Percentiles rank a stretch among this genome's conserved stretches.
Evolutionary conservation across 2,797 vertebrate genomes (phyloP).

Genomic region (Falco peregrinus): DNA sequence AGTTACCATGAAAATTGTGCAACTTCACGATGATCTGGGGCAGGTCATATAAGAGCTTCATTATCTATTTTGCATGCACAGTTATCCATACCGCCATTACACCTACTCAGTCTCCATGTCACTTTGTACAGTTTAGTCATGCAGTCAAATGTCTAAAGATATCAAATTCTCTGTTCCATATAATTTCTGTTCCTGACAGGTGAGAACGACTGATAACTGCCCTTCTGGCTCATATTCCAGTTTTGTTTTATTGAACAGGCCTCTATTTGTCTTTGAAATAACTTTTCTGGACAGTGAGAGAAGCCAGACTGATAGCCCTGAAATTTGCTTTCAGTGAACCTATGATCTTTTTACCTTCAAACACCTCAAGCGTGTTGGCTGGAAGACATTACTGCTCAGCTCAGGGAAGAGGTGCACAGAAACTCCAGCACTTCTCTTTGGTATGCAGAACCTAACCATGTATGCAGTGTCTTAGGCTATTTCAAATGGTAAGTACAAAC

Average conservation of each 20-base stretch:
- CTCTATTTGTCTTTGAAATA: background rate
- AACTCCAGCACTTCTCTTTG: background rate
- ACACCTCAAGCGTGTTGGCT: background rate
- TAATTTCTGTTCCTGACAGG: background rate
- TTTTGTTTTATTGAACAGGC: background rate
- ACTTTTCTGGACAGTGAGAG: background rate
- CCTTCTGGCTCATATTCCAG: fast-evolving
- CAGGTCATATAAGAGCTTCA: background rate
- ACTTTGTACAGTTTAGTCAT: background rate
- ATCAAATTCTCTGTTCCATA: background rate
- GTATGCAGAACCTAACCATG: background rate
- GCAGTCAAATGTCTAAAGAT: background rate
- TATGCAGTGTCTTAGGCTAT: background rate
- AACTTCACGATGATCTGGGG: background rate
- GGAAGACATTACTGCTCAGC: background rate
- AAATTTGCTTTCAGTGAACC: background rate
- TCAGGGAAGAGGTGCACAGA: background rate
- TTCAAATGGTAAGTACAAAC: background rate
- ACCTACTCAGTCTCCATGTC: background rate
- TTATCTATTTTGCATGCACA: background rate
- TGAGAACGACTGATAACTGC: background rate
- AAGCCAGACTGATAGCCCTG: background rate
- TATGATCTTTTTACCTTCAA: background rate
- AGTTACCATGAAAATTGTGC: background rate
- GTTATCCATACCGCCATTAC: background rate